Evolutionary conservation across 2,113 vertebrate genomes (phyloP), one percentile per base, ranked within the genome.

Genomic region (Rhabdornis inornatus): DNA sequence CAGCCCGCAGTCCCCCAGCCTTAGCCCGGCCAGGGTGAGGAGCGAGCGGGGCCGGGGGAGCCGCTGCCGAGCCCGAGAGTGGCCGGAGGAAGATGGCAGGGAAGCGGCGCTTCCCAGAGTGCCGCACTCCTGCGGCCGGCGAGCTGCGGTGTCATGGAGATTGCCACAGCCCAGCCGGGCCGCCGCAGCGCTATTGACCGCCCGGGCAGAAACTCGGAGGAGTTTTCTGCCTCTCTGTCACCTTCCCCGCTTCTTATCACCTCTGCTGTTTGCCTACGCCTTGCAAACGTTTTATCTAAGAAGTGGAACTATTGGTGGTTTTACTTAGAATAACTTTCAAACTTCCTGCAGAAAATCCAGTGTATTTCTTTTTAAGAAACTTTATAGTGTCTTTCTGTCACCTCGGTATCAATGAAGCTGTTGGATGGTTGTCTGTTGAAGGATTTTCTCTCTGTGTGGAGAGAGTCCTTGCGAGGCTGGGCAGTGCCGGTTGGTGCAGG

Each of bases 131-230:
- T 39, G 42, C 81, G 84, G 77, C 76, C 84, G 56, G 80, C 28
- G 53, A 42, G 93, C 95, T 93, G 93, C 93, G 91, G 15, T 69
- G 93, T 93, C 95, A 87, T 74, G 91, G 93, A 74, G 89, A 42
- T 68, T 6, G 18, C 55, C 78, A 8, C 83, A 2, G 86, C 55
- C 52, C 70, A 15, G 79, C 76, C 64, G 35, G 40, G 78, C 14
- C 87, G 42, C 85, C 31, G 44, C 59, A 8, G 63, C 28, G 89
- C 0, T 39, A 18, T 9, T 44, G 60, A 22, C 72, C 19, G 27
- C 49, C 42, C 19, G 0, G 0, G 3, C 11, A 1, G 1, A 17
- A 70, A 64, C 76, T 45, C 18, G 66, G 24, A 15, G 40, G 65
- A 68, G 71, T 37, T 69, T 24, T 39, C 65, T 27, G 39, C 14